Evolutionary conservation across 2,113 vertebrate genomes (phyloP), one percentile per base, ranked within the genome.

Genomic region (Heptranchias perlo): DNA sequence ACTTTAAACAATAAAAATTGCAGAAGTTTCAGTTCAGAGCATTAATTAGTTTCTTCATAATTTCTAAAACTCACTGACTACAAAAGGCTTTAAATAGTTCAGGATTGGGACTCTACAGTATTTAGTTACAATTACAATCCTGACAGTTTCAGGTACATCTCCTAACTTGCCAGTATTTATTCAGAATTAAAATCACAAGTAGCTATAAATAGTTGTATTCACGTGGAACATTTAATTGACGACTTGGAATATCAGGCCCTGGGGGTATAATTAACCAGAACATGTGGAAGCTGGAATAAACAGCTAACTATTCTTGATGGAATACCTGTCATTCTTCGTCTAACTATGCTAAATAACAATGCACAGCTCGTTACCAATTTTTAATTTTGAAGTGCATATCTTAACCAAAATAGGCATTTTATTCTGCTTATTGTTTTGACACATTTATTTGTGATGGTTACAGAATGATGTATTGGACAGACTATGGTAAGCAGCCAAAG

Each of bases 381-480:
- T 62, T n/a, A 39, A 39, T n/a, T 93, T 62, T 39, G 35, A n/a
- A 91, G 28, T 91, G 31, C 78, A 82, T 16, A 4, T 58, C 11
- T 91, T 28, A 4, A 5, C 35, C 39, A 39, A 69, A 95, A 69
- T 52, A 31, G 64, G 8, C 35, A 93, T 69, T 47, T 31, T 49
- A 35, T 69, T 49, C 44, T 52, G 28, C 73, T 69, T 52, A 14
- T 95, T 35, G 18, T 95, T 49, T 73, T 25, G 25, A 91, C 11
- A 3, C 11, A 58, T 91, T 58, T 44, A 69, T 49, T 73, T 95
- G 44, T 69, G 52, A 96, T 96, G 78, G 14, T 96, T 96, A 76
- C 96, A 99, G 99, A 96, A 99, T 99, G 99, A 99, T 99, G 99
- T 99, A 99, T 96, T 99, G 99, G 99, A 99, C 99, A 35, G 99